Base-by-base conservation (phyloP, 2,888 invertebrate genomes). In the Cataglyphis rosenhaueri region DNA sequence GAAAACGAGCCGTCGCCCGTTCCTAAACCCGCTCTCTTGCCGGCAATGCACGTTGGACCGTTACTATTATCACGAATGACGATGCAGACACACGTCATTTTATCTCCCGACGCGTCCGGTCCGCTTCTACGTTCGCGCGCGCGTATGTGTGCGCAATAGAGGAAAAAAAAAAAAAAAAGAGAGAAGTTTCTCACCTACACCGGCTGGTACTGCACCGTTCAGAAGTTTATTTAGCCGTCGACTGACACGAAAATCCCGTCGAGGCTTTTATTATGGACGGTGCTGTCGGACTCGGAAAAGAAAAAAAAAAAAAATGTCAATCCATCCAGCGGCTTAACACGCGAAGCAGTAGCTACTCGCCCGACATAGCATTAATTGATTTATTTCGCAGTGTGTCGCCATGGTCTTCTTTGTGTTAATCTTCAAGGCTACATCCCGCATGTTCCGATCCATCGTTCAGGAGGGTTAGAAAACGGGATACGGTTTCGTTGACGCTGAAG, bases 21-120 rank as follows among this genome's bases (percentile, higher is more conserved):
- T 71, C 73, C 76, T 76, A 41, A 76, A 71, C 48, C 44, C 44
- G 44, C 52, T 48, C 68, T 62, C 57, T 70, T 66, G 66, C 64
- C 83, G 81, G 38, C 64, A 66, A 68, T 76, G 71, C 83, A 81
- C 82, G 57, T 66, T 66, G 73, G 73, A 57, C 74, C 83, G 70
- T 88, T 88, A 92, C 89, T 88, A 92, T 92, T 92, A 93, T 90
- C 87, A 87, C 89, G 89, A 91, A 92, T 93, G 93, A 93, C 92
- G 91, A 89, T 90, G 92, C 92, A 91, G 86, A 88, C 90, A 88
- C 86, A 86, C 89, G 90, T 91, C 89, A 91, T 92, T 92, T 91
- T 90, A 91, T 88, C 87, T 89, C 87, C 55, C 86, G 82, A 84
- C 88, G 81, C 85, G 83, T 85, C 88, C 84, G 78, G 86, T 55